These are phyloP conservation scores for Hypomecis punctinalis DNA, from an alignment of 2,888 invertebrate genomes.

Conservation along the genomic window DNA sequence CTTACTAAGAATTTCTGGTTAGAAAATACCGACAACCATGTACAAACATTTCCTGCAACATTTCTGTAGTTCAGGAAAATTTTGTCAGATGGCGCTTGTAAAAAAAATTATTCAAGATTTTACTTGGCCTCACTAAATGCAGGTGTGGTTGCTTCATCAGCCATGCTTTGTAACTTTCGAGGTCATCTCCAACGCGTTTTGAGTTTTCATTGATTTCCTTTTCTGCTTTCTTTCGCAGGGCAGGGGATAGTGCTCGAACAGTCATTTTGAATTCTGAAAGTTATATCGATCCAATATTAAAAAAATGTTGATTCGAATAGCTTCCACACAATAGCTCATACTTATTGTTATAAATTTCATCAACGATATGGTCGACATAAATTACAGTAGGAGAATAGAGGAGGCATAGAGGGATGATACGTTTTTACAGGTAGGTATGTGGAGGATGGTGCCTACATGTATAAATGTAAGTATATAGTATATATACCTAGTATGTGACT, in stretches of 20 bases:
- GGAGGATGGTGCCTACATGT: no score
- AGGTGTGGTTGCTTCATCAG: conserved; percentile 82
- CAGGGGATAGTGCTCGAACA: conserved; percentile 56
- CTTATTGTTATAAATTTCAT: not conserved
- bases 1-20: no score
- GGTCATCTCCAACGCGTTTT: conserved; percentile 69
- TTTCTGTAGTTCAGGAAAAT: not conserved
- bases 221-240: conserved; percentile 68
- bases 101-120: conserved; percentile 5
- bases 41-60: no score
- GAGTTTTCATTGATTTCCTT: conserved; percentile 83
- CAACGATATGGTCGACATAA: no score
- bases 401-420: no score
- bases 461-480: no score
- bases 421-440: no score
- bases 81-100: not conserved
- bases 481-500: no score
- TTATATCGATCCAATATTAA: not conserved
- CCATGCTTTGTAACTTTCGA: conserved; percentile 82
- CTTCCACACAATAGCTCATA: no score
- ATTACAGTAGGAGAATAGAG: no score
- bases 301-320: not conserved
- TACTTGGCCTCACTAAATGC: conserved; percentile 66
- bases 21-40: no score
- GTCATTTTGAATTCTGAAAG: conserved; percentile 47